Base-by-base conservation (phyloP, 2,888 invertebrate species). In the Cecidostiba fungosa region DNA sequence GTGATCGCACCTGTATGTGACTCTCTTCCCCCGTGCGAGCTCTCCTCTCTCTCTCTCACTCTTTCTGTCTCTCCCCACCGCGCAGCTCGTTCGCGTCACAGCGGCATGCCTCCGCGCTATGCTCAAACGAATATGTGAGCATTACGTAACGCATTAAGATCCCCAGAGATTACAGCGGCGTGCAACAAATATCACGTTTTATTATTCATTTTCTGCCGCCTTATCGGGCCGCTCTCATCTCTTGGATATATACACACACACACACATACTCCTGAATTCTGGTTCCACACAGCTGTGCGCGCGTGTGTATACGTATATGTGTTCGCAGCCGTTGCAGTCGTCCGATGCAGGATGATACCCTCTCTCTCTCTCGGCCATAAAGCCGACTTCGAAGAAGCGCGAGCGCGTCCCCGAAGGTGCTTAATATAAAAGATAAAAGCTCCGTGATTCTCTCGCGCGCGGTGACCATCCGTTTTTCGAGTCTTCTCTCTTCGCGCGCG, bases 81-180 rank as follows among this genome's bases (percentile, higher is more conserved):
- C 23, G 8, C 0, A 23, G 19, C 47, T 23, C 70, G 50, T 14
- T 36, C 77, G 74, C 66, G 50, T 39, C n/a, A 66, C 74, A 76
- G 66, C 84, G 70, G 73, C 85, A 85, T 87, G 79, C 50, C 82
- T 86, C 74, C 47, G 54, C 80, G 70, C 32, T 74, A 62, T 47
- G 26, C 85, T 87, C 86, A 84, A 88, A 89, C 89, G 88, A 88
- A 89, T 89, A 89, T 87, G 86, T 86, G 88, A 88, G 89, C 89
- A 90, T 91, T 91, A 90, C 89, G 88, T 90, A 91, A 90, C 88
- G 86, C 89, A 89, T 90, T 90, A 90, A 90, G 90, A 91, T 90
- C 85, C 85, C 80, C 72, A 62, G 87, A 89, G 90, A 91, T 91
- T 89, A 87, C 88, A 29, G 66, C 26, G 88, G 87, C 88, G 88